Evolutionary conservation across 2,113 vertebrate genomes (phyloP), one percentile per base, ranked within the genome.

Genomic region (Syngnathus typhle): DNA sequence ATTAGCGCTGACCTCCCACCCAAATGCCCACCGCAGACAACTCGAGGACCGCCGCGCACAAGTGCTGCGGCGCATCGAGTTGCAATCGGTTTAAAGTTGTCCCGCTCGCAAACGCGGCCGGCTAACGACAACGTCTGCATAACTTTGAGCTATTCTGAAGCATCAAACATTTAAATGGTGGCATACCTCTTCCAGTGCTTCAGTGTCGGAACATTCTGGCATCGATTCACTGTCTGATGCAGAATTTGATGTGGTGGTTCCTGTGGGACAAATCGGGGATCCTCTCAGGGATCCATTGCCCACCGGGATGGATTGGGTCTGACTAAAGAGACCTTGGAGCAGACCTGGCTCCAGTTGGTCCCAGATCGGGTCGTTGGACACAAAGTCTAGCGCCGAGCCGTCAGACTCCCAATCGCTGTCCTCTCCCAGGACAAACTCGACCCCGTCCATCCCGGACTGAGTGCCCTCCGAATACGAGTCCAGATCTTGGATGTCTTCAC

Each of bases 371-470:
- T 92, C 91, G 27, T 55, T 73, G 41, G 38, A 79, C 64, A 60
- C 13, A 16, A 81, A 80, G 64, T 90, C 88, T 49, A 84, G 70
- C 38, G 77, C 75, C 1, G 90, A 90, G 13, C 81, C 81, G 5
- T 92, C 91, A 0, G 90, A 91, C 46, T 93, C 91, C 91, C 91
- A 93, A 80, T 92, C 91, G 51, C 90, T 92, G 77, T 92, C 91
- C 1, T 58, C 55, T 36, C 89, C 90, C 0, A 91, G 69, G 27
- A 91, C 83, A 72, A 92, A 93, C 71, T 90, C 90, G 0, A 90
- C 88, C 13, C 88, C 89, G 1, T 90, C 89, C 75, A 90, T 81
- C 32, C 88, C 90, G 4, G 89, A 91, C 13, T 84, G 89, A 52
- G 89, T 89, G 19, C 87, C 89, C 43, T 91, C 90, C 4, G 91